A percentile compares a stretch with the other conserved stretches of the same genome.
Evolutionary conservation across 2,797 vertebrate species (phyloP).

Genomic region (Rallus crepitans): DNA sequence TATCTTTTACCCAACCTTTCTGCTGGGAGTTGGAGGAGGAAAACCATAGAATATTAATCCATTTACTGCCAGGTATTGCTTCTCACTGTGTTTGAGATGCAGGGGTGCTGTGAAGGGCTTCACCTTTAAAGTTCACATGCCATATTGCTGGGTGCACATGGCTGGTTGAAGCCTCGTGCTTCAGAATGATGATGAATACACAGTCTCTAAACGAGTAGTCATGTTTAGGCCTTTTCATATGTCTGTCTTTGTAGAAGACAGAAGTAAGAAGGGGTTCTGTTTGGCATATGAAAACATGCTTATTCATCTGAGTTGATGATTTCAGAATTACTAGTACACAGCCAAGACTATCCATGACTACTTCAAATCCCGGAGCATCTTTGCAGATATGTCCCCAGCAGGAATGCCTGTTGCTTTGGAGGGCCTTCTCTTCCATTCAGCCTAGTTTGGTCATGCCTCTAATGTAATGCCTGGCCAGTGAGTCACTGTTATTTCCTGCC

Average conservation of each 20-base stretch:
- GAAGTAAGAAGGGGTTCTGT: background rate
- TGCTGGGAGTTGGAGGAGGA: background rate
- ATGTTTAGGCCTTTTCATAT: slow-evolving; percentile 18
- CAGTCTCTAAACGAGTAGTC: background rate
- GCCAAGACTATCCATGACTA: background rate
- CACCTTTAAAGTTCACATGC: background rate
- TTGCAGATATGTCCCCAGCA: background rate
- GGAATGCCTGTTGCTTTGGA: background rate
- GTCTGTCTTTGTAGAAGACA: slow-evolving; percentile 14
- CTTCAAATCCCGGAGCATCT: background rate
- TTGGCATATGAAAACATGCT: background rate
- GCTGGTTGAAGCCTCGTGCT: background rate
- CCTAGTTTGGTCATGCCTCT: background rate
- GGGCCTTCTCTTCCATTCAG: background rate
- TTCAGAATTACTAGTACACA: background rate
- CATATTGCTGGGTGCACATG: background rate
- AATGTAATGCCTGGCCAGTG: background rate
- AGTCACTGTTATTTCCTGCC: background rate
- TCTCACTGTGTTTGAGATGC: background rate
- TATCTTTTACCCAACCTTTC: background rate
- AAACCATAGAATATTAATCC: background rate
- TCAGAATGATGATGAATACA: background rate
- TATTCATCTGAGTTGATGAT: background rate
- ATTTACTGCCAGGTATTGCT: accelerated
- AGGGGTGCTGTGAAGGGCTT: background rate